Base-by-base conservation (phyloP, 2,113 vertebrate species). In the Semicossyphus pulcher region DNA sequence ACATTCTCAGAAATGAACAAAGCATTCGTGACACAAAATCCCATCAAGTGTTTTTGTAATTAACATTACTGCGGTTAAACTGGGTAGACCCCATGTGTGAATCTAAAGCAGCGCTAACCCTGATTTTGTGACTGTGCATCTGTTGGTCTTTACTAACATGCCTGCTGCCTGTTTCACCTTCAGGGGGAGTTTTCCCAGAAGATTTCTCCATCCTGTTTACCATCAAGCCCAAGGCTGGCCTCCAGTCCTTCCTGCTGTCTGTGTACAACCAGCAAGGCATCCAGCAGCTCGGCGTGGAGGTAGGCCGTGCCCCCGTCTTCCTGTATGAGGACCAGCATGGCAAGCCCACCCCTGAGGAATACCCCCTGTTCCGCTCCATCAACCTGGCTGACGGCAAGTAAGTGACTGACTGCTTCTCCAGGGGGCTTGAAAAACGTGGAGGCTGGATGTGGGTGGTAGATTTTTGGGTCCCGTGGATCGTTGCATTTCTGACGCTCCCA, bases 131-230 rank as follows among this genome's bases (percentile, higher is more conserved):
- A 42, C 59, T 25, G 18, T 10, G 18, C 54, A 63, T 65, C 20
- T 4, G 3, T 47, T 52, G 16, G n/a, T 56, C 5, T 59, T 74
- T 76, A 31, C 37, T 58, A 45, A 42, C 4, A 28, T 70, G 59
- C 15, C 60, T 71, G 31, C 56, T 66, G 39, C 10, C 44, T 54
- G 44, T 63, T 76, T 25, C 32, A 71, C 54, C 47, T 85, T 64
- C 85, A 99, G 97, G 84, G 86, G 95, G 94, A 86, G 85, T 76
- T 81, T 99, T 99, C 88, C 98, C 98, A 34, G 95, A 96, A 92
- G 97, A 99, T 86, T 99, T 99, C 94, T 99, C 98, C 83, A 94
- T 99, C 93, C 86, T 99, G 87, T 95, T 97, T 91, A 99, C 98
- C 82, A 93, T 99, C 85, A 98, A 96, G 87, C 96, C 97, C 61